These are phyloP conservation scores for Entelurus aequoreus DNA, from an alignment of 2,113 vertebrate species.

Conservation along the genomic window DNA sequence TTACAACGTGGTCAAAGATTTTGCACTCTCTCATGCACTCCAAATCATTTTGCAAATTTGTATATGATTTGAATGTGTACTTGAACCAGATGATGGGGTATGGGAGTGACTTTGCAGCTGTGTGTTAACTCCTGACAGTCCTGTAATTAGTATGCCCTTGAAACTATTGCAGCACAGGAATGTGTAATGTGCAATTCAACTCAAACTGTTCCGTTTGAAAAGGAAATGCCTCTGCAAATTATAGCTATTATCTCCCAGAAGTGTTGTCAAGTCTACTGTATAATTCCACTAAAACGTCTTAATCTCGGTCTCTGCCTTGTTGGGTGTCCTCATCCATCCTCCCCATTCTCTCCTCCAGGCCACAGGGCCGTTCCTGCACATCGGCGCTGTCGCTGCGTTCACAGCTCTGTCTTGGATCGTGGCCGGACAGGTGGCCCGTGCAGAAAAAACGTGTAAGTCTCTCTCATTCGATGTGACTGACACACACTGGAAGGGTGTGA, in stretches of 20 bases:
- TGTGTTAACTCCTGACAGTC: neutral
- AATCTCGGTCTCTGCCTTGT: neutral
- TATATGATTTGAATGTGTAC: neutral
- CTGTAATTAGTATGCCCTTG: conserved; percentile 21
- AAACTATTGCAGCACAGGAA: conserved; percentile 9
- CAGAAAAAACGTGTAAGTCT: conserved; percentile 83
- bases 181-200: conserved; percentile 6
- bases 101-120: neutral
- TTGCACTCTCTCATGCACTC: too few species aligned
- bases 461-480: neutral
- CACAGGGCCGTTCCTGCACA: conserved; percentile 91
- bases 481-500: conserved; percentile 10
- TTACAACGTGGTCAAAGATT: too few species aligned
- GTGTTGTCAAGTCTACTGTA: conserved; percentile 6
- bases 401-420: conserved; percentile 90
- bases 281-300: conserved; percentile 16
- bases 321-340: neutral
- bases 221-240: conserved; percentile 25
- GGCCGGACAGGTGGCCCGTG: conserved; percentile 84
- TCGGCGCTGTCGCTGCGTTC: conserved; percentile 82
- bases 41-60: neutral
- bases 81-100: neutral
- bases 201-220: conserved; percentile 18
- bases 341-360: conserved; percentile 68
- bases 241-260: conserved; percentile 34